Conservation (phyloP, 2,888 invertebrate genomes). For the Sphaeridia pumilis region DNA sequence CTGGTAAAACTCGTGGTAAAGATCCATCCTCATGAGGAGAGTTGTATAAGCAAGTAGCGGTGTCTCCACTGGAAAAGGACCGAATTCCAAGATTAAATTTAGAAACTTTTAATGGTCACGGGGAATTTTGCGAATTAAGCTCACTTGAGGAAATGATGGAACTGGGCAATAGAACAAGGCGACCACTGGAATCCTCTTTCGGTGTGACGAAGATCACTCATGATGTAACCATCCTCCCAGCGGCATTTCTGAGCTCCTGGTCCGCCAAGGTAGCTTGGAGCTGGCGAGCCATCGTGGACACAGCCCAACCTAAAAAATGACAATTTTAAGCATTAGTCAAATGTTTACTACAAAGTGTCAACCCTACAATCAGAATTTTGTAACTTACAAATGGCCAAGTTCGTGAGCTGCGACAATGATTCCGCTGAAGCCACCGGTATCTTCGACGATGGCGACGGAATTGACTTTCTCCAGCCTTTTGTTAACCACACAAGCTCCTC, state of each 20-base stretch:
- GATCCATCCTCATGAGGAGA: conserved; percentile 88
- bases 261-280: conserved; percentile 84
- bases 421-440: conserved; percentile 90
- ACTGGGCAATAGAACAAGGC: conserved; percentile 80
- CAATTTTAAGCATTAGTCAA: background rate
- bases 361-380: no score
- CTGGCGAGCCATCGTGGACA: conserved; percentile 91
- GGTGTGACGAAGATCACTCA: conserved; percentile 86
- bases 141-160: conserved; percentile 90
- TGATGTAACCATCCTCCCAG: conserved; percentile 93
- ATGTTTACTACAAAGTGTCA: background rate
- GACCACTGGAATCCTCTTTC: conserved; percentile 93
- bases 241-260: conserved; percentile 88
- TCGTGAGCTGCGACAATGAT: conserved; percentile 94
- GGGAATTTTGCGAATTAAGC: conserved; percentile 39
- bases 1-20: conserved; percentile 74
- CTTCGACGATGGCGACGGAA: conserved; percentile 91
- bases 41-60: conserved; percentile 84
- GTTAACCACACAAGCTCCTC: conserved; percentile 91
- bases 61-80: conserved; percentile 61
- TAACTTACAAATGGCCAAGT: conserved; percentile 91
- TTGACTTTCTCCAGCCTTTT: conserved; percentile 90
- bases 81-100: no score
- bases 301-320: conserved; percentile 61
- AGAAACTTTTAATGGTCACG: no score